phyloP scores from a whole-genome alignment of 2,797 vertebrate genomes.

The Brotula barbata region DNA sequence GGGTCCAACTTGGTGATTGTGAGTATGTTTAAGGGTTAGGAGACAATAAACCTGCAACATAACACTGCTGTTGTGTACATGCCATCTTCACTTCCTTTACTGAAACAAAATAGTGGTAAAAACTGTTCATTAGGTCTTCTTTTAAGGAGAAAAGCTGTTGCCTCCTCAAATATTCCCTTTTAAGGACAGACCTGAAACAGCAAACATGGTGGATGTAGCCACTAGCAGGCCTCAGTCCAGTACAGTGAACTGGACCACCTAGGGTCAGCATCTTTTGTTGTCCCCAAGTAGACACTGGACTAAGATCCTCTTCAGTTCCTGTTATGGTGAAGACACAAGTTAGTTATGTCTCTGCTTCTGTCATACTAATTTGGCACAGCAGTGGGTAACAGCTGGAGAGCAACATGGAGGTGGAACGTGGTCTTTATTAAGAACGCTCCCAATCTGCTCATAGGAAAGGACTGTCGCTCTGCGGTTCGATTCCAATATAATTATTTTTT shows the following conservation, averaged over 20 bases:
- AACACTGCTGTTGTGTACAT: constrained; percentile 12
- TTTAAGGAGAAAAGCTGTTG: constrained; percentile 5
- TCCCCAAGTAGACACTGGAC: constrained; percentile 23
- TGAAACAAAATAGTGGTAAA: constrained; percentile 11
- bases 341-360: constrained; percentile 29
- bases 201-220: constrained; percentile 6
- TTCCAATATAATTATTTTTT: constrained; percentile 45
- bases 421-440: constrained; percentile 42
- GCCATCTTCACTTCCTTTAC: not conserved
- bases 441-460: constrained; percentile 30
- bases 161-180: constrained; percentile 29
- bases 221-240: constrained; percentile 6
- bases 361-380: constrained; percentile 51
- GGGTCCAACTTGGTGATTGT: constrained; percentile 13
- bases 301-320: constrained; percentile 20
- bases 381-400: constrained; percentile 45
- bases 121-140: constrained; percentile 16
- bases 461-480: constrained; percentile 18
- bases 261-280: constrained; percentile 38
- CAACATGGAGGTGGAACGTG: constrained; percentile 39
- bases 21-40: constrained; percentile 10
- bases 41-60: constrained; percentile 14
- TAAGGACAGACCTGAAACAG: constrained; percentile 20
- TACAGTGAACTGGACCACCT: constrained; percentile 16
- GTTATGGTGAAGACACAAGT: constrained; percentile 24